A percentile compares a stretch with the other conserved stretches of the same genome.
Conservation (phyloP, 2,113 vertebrate species). For the Microtus pennsylvanicus region DNA sequence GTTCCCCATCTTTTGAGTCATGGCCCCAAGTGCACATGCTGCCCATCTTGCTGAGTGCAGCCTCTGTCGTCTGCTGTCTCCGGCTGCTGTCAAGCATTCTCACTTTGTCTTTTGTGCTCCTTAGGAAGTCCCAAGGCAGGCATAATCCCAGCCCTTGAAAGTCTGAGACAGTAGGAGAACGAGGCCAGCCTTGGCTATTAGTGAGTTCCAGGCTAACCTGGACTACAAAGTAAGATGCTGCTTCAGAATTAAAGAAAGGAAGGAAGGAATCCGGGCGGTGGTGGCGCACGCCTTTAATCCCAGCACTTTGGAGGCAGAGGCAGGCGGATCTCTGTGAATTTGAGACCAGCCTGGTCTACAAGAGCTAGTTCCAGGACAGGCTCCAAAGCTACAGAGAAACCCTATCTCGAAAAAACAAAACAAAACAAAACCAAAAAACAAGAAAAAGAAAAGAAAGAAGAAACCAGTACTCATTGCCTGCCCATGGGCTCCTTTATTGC, state of each 20-base stretch:
- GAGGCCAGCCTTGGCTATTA: neutral
- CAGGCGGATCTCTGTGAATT: no score
- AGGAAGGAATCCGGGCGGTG: no score
- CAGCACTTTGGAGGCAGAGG: no score
- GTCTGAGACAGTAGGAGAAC: neutral
- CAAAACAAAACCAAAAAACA: no score
- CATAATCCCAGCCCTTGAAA: neutral
- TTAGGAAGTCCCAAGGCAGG: neutral
- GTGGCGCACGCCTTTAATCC: no score
- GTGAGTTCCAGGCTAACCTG: neutral
- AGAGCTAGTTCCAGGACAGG: no score
- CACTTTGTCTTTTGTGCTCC: neutral
- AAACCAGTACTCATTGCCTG: neutral
- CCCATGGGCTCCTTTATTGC: neutral
- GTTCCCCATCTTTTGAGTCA: fast-evolving
- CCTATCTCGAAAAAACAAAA: neutral
- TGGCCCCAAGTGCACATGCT: neutral
- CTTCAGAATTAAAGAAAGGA: neutral
- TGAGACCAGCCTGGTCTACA: no score
- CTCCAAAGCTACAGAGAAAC: no score
- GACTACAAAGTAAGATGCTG: neutral
- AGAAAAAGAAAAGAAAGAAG: no score
- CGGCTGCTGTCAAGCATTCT: neutral
- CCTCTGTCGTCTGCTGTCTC: neutral
- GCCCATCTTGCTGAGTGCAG: fast-evolving